Evolutionary conservation across 2,113 vertebrate species (phyloP).

Genomic region (Phrynocephalus versicolor): DNA sequence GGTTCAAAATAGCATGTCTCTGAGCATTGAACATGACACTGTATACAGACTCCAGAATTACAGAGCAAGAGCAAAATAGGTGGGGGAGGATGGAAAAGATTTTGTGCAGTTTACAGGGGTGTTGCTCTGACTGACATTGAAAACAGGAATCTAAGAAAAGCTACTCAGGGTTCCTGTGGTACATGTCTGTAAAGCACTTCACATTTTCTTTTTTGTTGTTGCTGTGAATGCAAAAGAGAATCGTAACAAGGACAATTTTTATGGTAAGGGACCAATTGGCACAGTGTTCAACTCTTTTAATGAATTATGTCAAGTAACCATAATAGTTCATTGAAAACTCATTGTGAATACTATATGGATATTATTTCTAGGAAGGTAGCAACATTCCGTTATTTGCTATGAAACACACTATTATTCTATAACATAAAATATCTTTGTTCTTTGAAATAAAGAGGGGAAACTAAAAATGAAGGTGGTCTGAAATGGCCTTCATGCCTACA

Average conservation of each 20-base stretch:
- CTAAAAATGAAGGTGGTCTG: no score
- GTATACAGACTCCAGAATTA: no score
- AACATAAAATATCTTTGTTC: no score
- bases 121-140: background rate
- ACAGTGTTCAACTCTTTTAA: background rate
- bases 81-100: background rate
- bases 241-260: background rate
- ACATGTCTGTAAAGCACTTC: background rate
- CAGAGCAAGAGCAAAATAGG: no score
- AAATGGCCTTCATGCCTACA: no score
- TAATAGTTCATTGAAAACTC: background rate
- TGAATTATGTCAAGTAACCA: background rate
- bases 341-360: background rate
- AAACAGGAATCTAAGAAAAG: background rate
- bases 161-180: background rate
- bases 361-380: background rate
- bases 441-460: no score
- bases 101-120: background rate
- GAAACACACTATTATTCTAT: no score
- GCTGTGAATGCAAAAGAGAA: background rate
- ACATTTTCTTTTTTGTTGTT: background rate
- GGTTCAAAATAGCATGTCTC: no score
- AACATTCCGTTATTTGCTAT: no score
- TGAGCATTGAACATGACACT: no score
- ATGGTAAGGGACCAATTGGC: background rate